Percentiles rank a stretch among this genome's conserved stretches.
These are phyloP conservation scores for Xylocopa sonorina DNA, from an alignment of 1,140 invertebrate species.

Conservation along the genomic window DNA sequence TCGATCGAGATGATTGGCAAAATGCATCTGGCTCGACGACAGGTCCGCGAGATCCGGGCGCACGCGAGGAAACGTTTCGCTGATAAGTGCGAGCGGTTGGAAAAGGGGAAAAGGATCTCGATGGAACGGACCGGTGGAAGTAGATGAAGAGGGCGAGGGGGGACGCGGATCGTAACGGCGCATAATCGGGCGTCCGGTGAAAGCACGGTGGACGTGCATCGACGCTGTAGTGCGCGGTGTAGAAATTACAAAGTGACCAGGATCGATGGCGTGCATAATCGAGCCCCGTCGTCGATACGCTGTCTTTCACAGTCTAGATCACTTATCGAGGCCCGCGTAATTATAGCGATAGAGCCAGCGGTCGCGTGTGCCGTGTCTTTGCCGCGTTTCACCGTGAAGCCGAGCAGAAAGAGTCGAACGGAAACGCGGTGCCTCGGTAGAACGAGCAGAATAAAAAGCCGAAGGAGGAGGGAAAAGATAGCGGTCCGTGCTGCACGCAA, in stretches of 20 bases:
- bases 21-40: neutral
- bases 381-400: conserved; percentile 58
- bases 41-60: neutral
- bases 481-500: conserved; percentile 37
- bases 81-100: too few species aligned
- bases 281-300: neutral
- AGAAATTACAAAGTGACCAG: conserved; percentile 61
- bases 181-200: conserved; percentile 46
- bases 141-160: conserved; percentile 16
- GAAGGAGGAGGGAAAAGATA: conserved; percentile 26
- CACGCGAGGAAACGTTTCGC: conserved; percentile 34
- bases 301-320: conserved; percentile 65
- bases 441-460: conserved; percentile 28
- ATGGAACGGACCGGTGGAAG: too few species aligned
- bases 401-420: conserved; percentile 41
- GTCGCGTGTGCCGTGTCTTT: conserved; percentile 30
- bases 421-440: conserved; percentile 14
- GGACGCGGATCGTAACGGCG: conserved; percentile 29
- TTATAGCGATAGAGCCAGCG: conserved; percentile 64
- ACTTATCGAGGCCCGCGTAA: conserved; percentile 61
- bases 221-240: conserved; percentile 2
- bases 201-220: conserved; percentile 48
- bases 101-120: neutral
- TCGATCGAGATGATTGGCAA: conserved; percentile 5
- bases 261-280: conserved; percentile 63